Conservation (phyloP, 2,888 invertebrate genomes). For the Hirtodrosophila trivittata region DNA sequence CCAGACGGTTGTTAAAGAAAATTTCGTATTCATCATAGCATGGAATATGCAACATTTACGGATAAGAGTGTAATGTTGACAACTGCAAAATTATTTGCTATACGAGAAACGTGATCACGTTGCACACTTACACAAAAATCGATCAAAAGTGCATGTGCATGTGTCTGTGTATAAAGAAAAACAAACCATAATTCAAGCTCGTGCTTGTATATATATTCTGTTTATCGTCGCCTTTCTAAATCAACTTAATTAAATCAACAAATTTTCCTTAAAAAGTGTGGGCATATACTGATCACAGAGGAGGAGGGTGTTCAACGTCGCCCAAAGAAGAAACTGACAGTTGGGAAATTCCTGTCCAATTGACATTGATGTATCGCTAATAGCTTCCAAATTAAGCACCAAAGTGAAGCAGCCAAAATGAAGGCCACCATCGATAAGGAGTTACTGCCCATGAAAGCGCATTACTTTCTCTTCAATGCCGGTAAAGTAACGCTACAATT, state of each 20-base stretch:
- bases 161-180: constrained; percentile 3
- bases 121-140: constrained; percentile 5
- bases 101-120: constrained; percentile 63
- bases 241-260: constrained; percentile 3
- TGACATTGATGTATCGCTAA: constrained; percentile 24
- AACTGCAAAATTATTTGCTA: constrained; percentile 26
- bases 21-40: constrained; percentile 9
- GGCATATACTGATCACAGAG: no score
- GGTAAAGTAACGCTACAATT: constrained; percentile 85
- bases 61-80: constrained; percentile 23
- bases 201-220: constrained; percentile 19
- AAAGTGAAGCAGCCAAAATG: constrained; percentile 61
- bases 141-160: constrained; percentile 10
- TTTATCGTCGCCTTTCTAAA: no score
- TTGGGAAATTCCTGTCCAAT: background rate
- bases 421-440: constrained; percentile 87
- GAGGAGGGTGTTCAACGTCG: no score
- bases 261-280: no score
- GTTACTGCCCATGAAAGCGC: constrained; percentile 93
- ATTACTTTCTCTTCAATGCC: constrained; percentile 94
- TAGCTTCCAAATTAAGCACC: background rate
- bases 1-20: constrained; percentile 4
- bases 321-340: no score
- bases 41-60: constrained; percentile 16
- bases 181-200: constrained; percentile 4